Base-by-base conservation (phyloP, 2,113 vertebrate genomes). In the Nothobranchius furzeri region DNA sequence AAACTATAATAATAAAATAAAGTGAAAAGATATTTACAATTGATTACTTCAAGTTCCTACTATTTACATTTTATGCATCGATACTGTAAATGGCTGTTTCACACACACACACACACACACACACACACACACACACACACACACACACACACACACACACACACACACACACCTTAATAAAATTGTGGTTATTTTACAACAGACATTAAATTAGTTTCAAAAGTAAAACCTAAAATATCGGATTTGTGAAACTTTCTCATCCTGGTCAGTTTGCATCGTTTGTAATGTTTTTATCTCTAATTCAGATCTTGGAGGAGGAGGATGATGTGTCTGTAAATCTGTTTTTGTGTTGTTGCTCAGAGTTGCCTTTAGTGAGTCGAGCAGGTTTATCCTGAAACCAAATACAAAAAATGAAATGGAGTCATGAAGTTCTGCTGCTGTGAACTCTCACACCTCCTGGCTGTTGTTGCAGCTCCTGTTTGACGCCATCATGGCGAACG, bases 381-480 rank as follows among this genome's bases (percentile, higher is more conserved):
- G 57, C 48, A 82, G 7, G 46, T 3, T 30, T 9, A 55, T 55
- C 53, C 53, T 55, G 9, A 42, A 42, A 42, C 40, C 9, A 13
- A 13, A 13, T 46, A 13, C 45, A 46, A 46, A 46, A 13, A 2
- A 45, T 45, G 45, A 3, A 46, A 46, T 46, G 3, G 4, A 14
- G 12, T 46, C 6, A 7, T 46, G 45, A 13, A 46, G 12, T 9
- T 45, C 20, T 46, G 12, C 12, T 24, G 5, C 2, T 52, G 20
- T 13, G 12, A 20, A 20, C 49, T 48, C 89, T 80, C 77, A 91
- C 90, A 78, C 73, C 53, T 85, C 68, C 73, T 86, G 86, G 61
- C 25, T 84, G 59, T 15, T 71, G 36, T 79, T 86, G 58, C 90
- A 91, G 54, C 60, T 76, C 40, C 86, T 81, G 15, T 54, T 67